These are phyloP conservation scores for Andinoacara biseriatus DNA, from an alignment of 2,113 vertebrate species.

Conservation along the genomic window DNA sequence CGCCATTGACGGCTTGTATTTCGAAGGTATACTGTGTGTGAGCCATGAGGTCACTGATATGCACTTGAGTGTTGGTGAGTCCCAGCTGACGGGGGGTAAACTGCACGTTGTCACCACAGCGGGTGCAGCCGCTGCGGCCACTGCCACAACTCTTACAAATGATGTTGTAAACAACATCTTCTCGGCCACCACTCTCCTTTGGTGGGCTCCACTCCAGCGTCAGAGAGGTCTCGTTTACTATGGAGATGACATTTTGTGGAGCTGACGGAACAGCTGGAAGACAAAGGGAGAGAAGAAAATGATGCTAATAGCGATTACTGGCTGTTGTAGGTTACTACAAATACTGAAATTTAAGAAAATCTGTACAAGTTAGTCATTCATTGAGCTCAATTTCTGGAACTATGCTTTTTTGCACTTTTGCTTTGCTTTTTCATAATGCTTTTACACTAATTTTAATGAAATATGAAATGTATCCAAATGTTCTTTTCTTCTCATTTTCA, in stretches of 20 bases:
- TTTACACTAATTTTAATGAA: too few relatives aligned
- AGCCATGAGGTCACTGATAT: conserved; percentile 92
- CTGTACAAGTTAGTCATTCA: too few relatives aligned
- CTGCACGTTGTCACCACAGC: conserved; percentile 95
- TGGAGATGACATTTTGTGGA: conserved; percentile 90
- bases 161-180: conserved; percentile 95
- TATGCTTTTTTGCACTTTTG: too few relatives aligned
- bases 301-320: background rate
- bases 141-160: conserved; percentile 96
- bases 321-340: background rate
- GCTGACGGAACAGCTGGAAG: conserved; percentile 88
- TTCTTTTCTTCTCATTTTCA: too few relatives aligned
- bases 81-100: conserved; percentile 93
- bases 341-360: background rate
- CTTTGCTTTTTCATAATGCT: too few relatives aligned
- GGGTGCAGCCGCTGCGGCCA: conserved; percentile 86
- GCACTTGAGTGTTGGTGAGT: conserved; percentile 84
- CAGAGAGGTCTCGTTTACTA: conserved; percentile 93
- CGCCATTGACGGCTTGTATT: conserved; percentile 93
- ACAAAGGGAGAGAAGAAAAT: background rate
- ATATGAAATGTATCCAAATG: too few relatives aligned
- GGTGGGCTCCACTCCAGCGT: conserved; percentile 90
- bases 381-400: too few relatives aligned
- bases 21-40: conserved; percentile 98
- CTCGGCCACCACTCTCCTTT: conserved; percentile 86